These are phyloP conservation scores for Coregonus clupeaformis DNA, from an alignment of 2,113 vertebrate species.

Conservation along the genomic window DNA sequence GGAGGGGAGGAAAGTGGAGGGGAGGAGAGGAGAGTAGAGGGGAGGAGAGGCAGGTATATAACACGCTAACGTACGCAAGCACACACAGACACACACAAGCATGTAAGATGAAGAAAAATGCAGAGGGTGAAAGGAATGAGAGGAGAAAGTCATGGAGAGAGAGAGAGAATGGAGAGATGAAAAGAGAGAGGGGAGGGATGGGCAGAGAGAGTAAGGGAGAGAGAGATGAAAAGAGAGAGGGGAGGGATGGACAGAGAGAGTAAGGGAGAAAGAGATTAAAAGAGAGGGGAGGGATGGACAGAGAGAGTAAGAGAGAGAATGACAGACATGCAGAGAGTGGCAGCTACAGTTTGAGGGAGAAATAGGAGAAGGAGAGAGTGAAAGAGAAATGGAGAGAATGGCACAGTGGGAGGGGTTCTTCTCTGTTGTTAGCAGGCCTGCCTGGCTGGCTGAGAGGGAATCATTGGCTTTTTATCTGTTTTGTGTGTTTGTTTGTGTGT, in stretches of 20 bases:
- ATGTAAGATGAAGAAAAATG: no score
- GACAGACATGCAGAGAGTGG: neutral
- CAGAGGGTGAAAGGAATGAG: no score
- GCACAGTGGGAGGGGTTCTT: neutral
- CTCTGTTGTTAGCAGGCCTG: neutral
- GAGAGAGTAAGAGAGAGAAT: neutral
- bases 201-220: no score
- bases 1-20: neutral
- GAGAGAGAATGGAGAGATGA: no score
- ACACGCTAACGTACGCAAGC: neutral
- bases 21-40: neutral
- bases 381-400: neutral
- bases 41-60: neutral
- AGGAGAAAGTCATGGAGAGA: no score
- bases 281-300: neutral
- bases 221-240: neutral
- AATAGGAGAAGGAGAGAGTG: neutral
- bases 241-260: neutral
- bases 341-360: neutral
- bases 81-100: neutral
- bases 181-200: no score
- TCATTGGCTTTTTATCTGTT: neutral
- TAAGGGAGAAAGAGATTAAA: neutral
- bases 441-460: conserved; percentile 24
- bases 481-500: conserved; percentile 13